Conservation (phyloP, 2,113 vertebrate genomes). For the Toxostoma redivivum region DNA sequence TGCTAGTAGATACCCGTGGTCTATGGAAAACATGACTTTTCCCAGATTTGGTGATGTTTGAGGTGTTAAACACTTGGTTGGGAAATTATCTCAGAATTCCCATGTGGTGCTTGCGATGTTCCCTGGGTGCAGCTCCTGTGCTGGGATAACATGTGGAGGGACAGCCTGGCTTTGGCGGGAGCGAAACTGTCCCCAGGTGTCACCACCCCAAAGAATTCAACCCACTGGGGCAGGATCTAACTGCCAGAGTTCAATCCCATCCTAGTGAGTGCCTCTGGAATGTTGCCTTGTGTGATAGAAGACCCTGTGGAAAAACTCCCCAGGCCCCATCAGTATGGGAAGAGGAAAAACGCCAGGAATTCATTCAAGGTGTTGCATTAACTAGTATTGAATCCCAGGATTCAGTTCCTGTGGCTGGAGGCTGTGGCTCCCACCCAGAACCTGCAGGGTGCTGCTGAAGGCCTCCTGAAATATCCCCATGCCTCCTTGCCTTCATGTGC, state of each 20-base stretch:
- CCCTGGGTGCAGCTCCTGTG: neutral
- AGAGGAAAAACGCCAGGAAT: neutral
- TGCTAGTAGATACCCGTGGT: rapidly evolving
- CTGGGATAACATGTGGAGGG: neutral
- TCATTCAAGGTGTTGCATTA: neutral
- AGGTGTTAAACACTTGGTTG: neutral
- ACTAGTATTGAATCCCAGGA: rapidly evolving
- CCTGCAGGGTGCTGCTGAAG: neutral
- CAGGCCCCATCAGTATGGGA: neutral
- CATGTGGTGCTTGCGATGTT: rapidly evolving
- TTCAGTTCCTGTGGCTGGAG: rapidly evolving
- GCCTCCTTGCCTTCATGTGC: neutral
- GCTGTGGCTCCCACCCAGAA: neutral
- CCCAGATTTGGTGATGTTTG: neutral
- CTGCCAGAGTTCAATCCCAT: neutral
- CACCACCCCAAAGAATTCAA: neutral
- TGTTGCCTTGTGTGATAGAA: rapidly evolving
- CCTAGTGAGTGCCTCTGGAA: neutral
- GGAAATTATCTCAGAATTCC: neutral
- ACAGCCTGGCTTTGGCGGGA: neutral
- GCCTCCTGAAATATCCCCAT: rapidly evolving
- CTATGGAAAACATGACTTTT: neutral
- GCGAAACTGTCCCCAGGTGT: rapidly evolving
- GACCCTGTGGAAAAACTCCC: neutral
- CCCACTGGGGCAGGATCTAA: neutral